Evolutionary conservation across 1,140 invertebrate species (phyloP), one percentile per base, ranked within the genome.

Genomic region (Triops longicaudatus): DNA sequence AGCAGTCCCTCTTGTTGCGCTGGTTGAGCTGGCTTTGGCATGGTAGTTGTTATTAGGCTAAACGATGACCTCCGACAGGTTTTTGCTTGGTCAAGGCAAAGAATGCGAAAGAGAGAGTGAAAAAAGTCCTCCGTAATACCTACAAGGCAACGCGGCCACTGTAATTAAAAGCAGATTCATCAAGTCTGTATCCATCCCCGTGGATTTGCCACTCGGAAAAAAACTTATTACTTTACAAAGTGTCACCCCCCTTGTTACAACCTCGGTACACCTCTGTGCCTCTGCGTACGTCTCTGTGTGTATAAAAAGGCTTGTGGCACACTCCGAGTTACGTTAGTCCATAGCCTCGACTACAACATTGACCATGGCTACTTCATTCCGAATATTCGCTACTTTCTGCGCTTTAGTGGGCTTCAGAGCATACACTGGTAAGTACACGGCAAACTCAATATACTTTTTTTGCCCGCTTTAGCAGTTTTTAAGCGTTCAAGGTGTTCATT

Each of bases 21-120:
- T n/a, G n/a, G n/a, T n/a, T n/a, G n/a, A n/a, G n/a, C n/a, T n/a
- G n/a, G n/a, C n/a, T n/a, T n/a, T n/a, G n/a, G n/a, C n/a, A n/a
- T n/a, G n/a, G n/a, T n/a, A n/a, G n/a, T n/a, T 63, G 50, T 63
- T 63, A 14, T 63, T 63, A 63, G 50, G 50, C 50, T 63, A 63
- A 63, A n/a, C 22, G 50, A 63, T 63, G 50, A 63, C 50, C 50
- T 63, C 50, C 50, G 50, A 63, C 50, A 63, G 50, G 50, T 63
- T 63, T 63, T 63, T 10, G 50, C 22, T 63, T 22, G 50, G 50
- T 63, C n/a, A 63, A 63, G 50, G 50, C 50, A 63, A 63, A 63
- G 50, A 63, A 63, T 63, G 50, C 50, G 50, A 63, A 63, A 63
- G 50, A 63, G 50, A 63, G 50, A 63, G 50, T 63, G 50, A 63